Evolutionary conservation across 2,113 vertebrate species (phyloP), one percentile per base, ranked within the genome.

Genomic region (Gasterosteus nipponicus): DNA sequence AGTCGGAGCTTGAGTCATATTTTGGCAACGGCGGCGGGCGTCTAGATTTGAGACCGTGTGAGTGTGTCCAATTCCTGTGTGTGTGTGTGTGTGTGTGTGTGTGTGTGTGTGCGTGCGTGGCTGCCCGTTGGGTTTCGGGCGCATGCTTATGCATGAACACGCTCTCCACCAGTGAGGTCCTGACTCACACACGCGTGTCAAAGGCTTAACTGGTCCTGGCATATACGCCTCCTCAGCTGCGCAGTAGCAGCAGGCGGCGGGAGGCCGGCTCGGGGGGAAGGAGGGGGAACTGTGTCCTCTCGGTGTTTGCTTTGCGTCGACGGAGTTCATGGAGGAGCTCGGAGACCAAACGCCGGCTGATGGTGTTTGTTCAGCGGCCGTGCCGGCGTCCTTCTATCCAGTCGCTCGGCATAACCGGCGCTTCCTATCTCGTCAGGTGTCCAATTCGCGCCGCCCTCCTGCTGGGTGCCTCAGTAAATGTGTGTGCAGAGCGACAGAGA

Each of bases 121-220:
- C 33, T 77, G 78, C 78, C 77, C 54, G 63, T 64, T 76, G 71
- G 73, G 77, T 80, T 80, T 81, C 58, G 72, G 83, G 72, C 71
- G 61, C 71, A 88, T 74, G 75, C 77, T 86, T 91, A 89, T 91
- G 85, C 87, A 86, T 86, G 87, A 88, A 81, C 86, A 85, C 88
- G 77, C 84, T 75, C 82, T 74, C 77, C 69, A 70, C 78, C 74
- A 71, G 82, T 51, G 72, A 87, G 87, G 90, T 85, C 85, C 78
- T 71, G 86, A 88, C 79, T 88, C 82, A 78, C 71, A 85, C 82
- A 89, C 83, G 80, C 73, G 73, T 83, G 82, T 88, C 88, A 87
- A 59, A 81, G 82, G 82, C 86, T 91, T 87, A 91, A 87, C 85
- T 78, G 76, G 77, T 80, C 81, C 60, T 87, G 86, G 84, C 86